These are phyloP conservation scores for Xiphias gladius DNA, from an alignment of 2,113 vertebrate species.

Conservation along the genomic window DNA sequence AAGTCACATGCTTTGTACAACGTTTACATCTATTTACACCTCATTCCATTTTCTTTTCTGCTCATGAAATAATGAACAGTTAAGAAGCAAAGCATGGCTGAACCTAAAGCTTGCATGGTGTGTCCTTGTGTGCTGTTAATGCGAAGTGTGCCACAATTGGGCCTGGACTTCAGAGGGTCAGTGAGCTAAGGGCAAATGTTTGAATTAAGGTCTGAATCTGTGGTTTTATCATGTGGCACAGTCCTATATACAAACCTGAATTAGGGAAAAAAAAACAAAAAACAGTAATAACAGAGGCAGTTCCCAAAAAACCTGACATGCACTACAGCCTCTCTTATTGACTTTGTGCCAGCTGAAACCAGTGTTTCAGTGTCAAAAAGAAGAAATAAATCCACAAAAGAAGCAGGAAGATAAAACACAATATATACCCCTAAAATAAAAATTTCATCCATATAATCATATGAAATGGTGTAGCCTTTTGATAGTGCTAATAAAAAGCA, in stretches of 20 bases:
- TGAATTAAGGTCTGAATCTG: conserved; percentile 8
- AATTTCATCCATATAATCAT: background rate
- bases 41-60: background rate
- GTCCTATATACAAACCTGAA: background rate
- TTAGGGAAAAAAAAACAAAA: background rate
- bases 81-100: background rate
- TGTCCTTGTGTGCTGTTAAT: background rate
- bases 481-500: background rate
- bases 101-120: background rate
- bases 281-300: background rate
- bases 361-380: background rate
- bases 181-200: conserved; percentile 18
- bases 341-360: too few relatives aligned
- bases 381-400: conserved; percentile 17
- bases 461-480: conserved; percentile 6
- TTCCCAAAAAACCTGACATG: background rate
- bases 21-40: too few relatives aligned
- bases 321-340: background rate
- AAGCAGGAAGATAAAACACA: background rate
- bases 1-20: too few relatives aligned
- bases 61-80: background rate
- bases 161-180: background rate
- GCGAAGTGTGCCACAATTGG: background rate
- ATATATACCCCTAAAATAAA: background rate
- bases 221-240: background rate